phyloP scores from a whole-genome alignment of 2,888 invertebrate genomes.

The Cyrtodaria siliqua region DNA sequence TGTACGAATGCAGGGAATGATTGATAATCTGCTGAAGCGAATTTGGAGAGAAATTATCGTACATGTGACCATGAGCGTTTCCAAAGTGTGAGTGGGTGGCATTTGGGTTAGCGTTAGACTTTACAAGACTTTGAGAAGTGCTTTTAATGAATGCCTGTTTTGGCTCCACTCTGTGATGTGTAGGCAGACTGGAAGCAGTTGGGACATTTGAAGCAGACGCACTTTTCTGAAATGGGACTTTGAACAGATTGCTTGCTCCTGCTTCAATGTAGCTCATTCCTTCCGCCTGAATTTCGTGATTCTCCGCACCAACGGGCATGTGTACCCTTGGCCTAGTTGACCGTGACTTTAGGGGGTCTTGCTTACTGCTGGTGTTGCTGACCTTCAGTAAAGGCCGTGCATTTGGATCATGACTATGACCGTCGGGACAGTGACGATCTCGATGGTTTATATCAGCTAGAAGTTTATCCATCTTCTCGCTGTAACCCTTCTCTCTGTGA shows the following conservation, averaged over 20 bases:
- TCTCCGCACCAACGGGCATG: conserved; percentile 71
- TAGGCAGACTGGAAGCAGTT: conserved; percentile 43
- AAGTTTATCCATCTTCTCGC: conserved; percentile 66
- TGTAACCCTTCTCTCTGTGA: conserved; percentile 32
- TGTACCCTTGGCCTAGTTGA: conserved; percentile 65
- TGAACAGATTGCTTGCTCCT: conserved; percentile 59
- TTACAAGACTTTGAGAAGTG: conserved; percentile 62
- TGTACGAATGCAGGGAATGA: conserved; percentile 66
- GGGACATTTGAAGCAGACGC: conserved; percentile 56
- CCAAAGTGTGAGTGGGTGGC: conserved; percentile 28
- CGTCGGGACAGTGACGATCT: conserved; percentile 62
- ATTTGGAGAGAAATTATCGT: conserved; percentile 64
- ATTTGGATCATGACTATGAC: conserved; percentile 65
- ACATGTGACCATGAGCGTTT: conserved; percentile 48
- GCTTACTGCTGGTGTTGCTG: conserved; percentile 29
- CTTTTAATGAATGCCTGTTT: conserved; percentile 73
- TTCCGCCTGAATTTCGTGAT: conserved; percentile 58
- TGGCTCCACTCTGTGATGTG: conserved; percentile 61
- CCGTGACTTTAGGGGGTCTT: conserved; percentile 46
- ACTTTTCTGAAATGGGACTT: conserved; percentile 61
- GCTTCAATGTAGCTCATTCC: conserved; percentile 64
- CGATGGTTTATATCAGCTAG: conserved; percentile 67
- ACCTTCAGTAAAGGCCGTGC: conserved; percentile 55
- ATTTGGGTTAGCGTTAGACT: conserved; percentile 29
- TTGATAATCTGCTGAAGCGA: conserved; percentile 64